Evolutionary conservation across 2,113 vertebrate species (phyloP).

Genomic region (Aegotheles bennettii): DNA sequence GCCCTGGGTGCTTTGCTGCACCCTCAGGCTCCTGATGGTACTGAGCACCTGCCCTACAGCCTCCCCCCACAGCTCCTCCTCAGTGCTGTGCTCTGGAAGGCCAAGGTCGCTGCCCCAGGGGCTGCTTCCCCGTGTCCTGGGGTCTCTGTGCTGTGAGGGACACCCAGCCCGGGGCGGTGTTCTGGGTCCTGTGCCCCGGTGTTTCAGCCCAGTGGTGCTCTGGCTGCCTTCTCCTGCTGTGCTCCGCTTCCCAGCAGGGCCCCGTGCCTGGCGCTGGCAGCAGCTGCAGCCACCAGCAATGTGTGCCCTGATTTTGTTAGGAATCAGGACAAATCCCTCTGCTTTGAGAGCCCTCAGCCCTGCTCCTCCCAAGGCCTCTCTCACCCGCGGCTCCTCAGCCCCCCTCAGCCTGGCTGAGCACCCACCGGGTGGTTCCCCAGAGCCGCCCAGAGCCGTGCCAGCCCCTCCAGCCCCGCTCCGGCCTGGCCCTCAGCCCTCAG

Average conservation of each 20-base stretch:
- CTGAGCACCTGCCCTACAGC: not conserved
- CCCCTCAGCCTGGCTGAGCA: not conserved
- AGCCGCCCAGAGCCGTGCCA: not conserved
- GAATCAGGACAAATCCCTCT: not conserved
- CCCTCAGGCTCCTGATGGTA: not conserved
- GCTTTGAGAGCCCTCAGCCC: not conserved
- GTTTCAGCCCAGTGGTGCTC: not conserved
- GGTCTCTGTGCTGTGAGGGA: not conserved
- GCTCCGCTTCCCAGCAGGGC: not conserved
- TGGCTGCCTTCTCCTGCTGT: not conserved
- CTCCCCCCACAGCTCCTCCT: not conserved
- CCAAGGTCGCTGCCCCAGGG: not conserved
- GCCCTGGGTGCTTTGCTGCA: not conserved
- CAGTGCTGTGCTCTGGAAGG: not conserved
- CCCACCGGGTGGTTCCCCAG: not conserved
- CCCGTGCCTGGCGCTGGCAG: accelerated
- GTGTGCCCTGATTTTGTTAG: not conserved
- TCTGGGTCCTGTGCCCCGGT: not conserved
- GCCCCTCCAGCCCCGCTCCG: not conserved
- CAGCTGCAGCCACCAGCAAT: not conserved
- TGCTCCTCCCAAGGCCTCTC: not conserved
- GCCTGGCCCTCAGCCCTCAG: not conserved
- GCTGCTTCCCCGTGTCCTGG: accelerated
- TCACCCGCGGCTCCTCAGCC: not conserved
- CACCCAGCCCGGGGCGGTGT: not conserved